These are phyloP conservation scores for Etia nguti DNA, from an alignment of 2,113 vertebrate species.

Conservation along the genomic window DNA sequence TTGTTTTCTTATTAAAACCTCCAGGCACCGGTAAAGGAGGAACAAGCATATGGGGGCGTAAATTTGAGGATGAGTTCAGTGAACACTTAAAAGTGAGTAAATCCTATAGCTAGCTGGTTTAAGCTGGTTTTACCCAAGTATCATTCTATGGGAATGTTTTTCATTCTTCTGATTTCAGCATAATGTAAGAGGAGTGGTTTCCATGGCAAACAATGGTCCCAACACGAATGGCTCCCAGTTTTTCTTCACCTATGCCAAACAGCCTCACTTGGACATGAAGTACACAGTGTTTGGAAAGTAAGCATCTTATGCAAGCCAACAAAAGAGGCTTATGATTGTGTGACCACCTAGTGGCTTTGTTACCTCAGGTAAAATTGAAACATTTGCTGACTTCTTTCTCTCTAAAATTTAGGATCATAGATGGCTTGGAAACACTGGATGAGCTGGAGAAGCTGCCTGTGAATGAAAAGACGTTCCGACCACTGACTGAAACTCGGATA, in stretches of 20 bases:
- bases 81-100: slow-evolving; percentile 90
- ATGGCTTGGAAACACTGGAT: slow-evolving; percentile 93
- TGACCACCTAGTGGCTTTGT: not conserved
- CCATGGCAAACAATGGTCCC: slow-evolving; percentile 96
- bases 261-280: slow-evolving; percentile 97
- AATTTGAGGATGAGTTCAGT: slow-evolving; percentile 96
- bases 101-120: not conserved
- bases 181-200: slow-evolving; percentile 91
- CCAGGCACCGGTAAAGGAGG: slow-evolving; percentile 95
- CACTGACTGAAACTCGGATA: slow-evolving; percentile 87
- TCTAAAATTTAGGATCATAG: slow-evolving; percentile 82
- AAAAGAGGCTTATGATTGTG: not conserved
- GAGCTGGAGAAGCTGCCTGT: slow-evolving; percentile 95
- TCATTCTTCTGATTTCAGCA: slow-evolving; percentile 75
- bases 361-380: not conserved
- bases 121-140: not conserved
- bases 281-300: slow-evolving; percentile 98
- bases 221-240: slow-evolving; percentile 95
- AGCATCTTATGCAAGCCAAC: slow-evolving; percentile 28
- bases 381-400: not conserved
- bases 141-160: not conserved
- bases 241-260: slow-evolving; percentile 95
- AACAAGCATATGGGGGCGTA: slow-evolving; percentile 94
- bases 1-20: not conserved
- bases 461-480: slow-evolving; percentile 93